Evolutionary conservation across 2,797 vertebrate genomes (phyloP).

Genomic region (Gallinago solitaria): DNA sequence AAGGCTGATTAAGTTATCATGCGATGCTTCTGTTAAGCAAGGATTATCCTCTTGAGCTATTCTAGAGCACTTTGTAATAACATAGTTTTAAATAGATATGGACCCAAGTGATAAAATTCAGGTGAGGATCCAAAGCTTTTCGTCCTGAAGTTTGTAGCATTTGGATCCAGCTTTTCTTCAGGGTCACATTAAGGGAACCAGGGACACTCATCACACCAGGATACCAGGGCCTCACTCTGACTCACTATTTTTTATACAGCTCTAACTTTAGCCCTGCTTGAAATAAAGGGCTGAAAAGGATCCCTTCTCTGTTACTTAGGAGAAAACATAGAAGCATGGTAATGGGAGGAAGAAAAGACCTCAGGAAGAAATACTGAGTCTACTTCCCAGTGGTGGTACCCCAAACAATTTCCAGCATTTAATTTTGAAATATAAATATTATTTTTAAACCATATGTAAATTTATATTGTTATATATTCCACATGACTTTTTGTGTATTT

Average conservation of each 20-base stretch:
- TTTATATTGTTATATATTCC: background rate
- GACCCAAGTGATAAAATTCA: background rate
- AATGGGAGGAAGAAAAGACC: background rate
- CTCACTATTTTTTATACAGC: background rate
- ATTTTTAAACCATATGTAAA: background rate
- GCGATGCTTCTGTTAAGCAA: background rate
- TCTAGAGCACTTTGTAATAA: conserved; percentile 43
- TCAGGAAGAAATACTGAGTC: background rate
- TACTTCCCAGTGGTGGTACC: background rate
- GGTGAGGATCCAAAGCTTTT: background rate
- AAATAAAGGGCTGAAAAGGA: background rate
- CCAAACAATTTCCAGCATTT: background rate
- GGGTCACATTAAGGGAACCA: background rate
- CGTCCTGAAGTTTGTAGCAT: background rate
- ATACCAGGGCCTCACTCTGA: background rate
- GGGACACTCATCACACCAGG: background rate
- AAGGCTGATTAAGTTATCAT: conserved; percentile 59
- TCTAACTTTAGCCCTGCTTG: background rate
- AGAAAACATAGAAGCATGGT: background rate
- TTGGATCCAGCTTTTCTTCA: background rate
- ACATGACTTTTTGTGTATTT: background rate
- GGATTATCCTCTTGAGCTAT: conserved; percentile 43
- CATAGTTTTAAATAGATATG: background rate
- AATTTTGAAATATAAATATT: background rate
- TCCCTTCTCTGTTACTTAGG: background rate